Conservation (phyloP, 1,140 invertebrate species). For the Neoseiulus cucumeris region DNA sequence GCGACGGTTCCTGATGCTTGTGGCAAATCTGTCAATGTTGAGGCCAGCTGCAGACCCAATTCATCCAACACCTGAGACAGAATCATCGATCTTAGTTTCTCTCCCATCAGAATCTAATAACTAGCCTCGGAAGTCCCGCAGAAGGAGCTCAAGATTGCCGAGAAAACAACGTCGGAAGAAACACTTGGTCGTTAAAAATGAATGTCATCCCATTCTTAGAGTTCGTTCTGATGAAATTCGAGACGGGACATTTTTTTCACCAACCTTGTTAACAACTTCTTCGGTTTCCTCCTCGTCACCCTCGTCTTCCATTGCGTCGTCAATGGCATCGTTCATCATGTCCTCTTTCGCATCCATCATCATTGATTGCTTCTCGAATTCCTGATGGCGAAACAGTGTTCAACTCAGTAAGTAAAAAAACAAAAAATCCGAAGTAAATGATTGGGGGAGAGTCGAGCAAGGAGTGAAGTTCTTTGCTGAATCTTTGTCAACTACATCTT, state of each 20-base stretch:
- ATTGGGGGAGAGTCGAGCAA: no score
- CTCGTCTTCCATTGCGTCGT: conserved; percentile 96
- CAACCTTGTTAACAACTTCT: conserved; percentile 21
- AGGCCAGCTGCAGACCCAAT: conserved; percentile 76
- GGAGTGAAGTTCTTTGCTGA: no score
- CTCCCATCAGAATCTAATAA: not conserved
- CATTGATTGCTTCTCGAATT: conserved; percentile 98
- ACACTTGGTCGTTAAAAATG: not conserved
- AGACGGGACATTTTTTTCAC: not conserved
- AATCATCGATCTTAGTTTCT: not conserved
- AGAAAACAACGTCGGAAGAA: not conserved
- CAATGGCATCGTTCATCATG: conserved; percentile 99
- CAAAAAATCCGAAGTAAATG: no score
- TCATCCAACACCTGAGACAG: conserved; percentile 78
- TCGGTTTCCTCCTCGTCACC: conserved; percentile 85
- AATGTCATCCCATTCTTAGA: not conserved
- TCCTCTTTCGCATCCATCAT: conserved; percentile 99
- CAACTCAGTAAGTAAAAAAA: no score
- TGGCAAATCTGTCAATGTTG: conserved; percentile 68
- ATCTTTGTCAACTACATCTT: no score
- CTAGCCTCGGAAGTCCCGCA: not conserved
- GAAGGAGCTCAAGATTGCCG: not conserved
- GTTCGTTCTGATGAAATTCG: not conserved
- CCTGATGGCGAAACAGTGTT: conserved; percentile 29
- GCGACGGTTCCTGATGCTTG: conserved; percentile 37